phyloP scores from a whole-genome alignment of 1,140 invertebrate genomes.

The Adoxophyes honmai region DNA sequence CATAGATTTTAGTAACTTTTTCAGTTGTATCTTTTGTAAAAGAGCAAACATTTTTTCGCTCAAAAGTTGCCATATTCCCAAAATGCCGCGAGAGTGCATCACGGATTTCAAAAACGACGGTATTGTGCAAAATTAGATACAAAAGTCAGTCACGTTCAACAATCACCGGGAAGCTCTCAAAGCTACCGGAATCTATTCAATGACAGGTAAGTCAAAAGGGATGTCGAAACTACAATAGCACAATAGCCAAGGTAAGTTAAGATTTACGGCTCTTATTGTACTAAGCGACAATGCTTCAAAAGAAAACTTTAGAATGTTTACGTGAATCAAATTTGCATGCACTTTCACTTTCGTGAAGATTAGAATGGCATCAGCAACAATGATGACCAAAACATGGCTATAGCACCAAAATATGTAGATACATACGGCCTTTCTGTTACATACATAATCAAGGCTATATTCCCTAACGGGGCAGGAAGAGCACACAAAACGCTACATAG shows the following conservation, averaged over 20 bases:
- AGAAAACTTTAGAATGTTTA: conserved; percentile 54
- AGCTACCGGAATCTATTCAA: not conserved
- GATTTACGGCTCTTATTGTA: conserved; percentile 51
- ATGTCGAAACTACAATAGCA: conserved; percentile 27
- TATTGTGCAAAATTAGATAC: not conserved
- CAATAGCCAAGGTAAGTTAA: conserved; percentile 25
- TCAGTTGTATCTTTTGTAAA: too few species aligned
- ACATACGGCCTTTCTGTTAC: too few species aligned
- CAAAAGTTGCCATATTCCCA: too few species aligned
- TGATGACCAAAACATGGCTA: too few species aligned
- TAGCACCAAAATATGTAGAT: too few species aligned
- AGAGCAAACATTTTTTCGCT: too few species aligned
- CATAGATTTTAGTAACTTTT: too few species aligned
- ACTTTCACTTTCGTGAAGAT: conserved; percentile 59
- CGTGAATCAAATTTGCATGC: conserved; percentile 58
- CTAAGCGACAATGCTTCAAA: conserved; percentile 44
- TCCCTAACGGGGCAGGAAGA: too few species aligned
- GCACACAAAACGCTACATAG: too few species aligned
- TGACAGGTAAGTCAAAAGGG: conserved; percentile 30
- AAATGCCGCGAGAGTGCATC: not conserved
- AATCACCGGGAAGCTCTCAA: not conserved
- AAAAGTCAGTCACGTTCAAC: not conserved
- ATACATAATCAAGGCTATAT: too few species aligned
- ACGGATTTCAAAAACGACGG: not conserved
- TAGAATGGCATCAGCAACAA: too few species aligned